These are phyloP conservation scores for Sinocyclocheilus rhinocerous DNA, from an alignment of 2,113 vertebrate species.

Conservation along the genomic window DNA sequence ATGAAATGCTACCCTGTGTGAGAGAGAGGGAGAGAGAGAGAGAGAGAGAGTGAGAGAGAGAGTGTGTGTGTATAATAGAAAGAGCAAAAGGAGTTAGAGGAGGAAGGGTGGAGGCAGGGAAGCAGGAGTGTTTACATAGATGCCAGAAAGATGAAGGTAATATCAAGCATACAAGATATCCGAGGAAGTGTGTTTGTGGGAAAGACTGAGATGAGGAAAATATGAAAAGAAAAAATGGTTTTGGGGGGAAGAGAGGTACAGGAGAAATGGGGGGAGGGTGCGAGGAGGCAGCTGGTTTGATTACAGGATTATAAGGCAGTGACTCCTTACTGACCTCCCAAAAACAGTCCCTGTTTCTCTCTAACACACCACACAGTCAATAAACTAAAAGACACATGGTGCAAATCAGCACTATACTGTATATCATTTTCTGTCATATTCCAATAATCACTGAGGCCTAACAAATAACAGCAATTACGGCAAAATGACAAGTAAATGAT, in stretches of 20 bases:
- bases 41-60: neutral
- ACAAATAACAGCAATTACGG: neutral
- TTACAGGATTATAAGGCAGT: slow-evolving; percentile 76
- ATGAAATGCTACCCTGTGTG: slow-evolving; percentile 22
- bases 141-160: slow-evolving; percentile 25
- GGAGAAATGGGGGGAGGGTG: slow-evolving; percentile 63
- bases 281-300: slow-evolving; percentile 77
- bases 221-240: neutral
- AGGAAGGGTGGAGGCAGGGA: neutral
- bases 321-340: slow-evolving; percentile 72
- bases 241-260: neutral
- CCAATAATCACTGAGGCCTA: neutral
- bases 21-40: neutral
- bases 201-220: slow-evolving; percentile 18
- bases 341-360: slow-evolving; percentile 54
- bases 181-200: neutral
- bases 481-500: neutral
- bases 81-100: neutral
- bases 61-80: neutral
- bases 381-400: slow-evolving; percentile 9
- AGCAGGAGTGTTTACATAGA: slow-evolving; percentile 24
- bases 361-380: slow-evolving; percentile 27
- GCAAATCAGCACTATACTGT: neutral
- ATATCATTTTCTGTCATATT: neutral
- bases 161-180: slow-evolving; percentile 6